Percentiles rank a stretch among this genome's conserved stretches.
Evolutionary conservation across 1,140 invertebrate species (phyloP).

Genomic region (Prorops nasuta): DNA sequence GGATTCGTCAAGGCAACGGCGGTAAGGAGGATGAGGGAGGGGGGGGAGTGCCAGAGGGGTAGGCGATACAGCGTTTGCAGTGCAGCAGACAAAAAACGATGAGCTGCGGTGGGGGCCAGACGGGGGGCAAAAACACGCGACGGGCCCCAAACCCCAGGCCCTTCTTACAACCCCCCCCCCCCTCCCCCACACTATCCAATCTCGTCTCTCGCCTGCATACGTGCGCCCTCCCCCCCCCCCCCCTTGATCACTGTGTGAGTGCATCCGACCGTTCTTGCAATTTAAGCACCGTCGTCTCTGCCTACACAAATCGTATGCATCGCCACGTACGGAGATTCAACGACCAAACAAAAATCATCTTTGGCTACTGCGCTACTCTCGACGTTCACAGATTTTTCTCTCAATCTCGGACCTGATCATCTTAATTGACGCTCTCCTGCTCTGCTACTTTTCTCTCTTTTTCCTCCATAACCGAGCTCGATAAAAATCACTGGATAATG

Average conservation of each 20-base stretch:
- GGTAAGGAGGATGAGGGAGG: background rate
- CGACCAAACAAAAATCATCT: too few relatives aligned
- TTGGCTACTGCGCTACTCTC: too few relatives aligned
- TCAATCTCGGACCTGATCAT: too few relatives aligned
- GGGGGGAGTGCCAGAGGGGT: background rate
- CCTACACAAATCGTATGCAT: too few relatives aligned
- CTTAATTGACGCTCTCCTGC: too few relatives aligned
- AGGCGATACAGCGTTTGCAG: conserved; percentile 26
- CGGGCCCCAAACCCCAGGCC: conserved; percentile 41
- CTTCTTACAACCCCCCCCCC: background rate
- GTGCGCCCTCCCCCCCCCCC: background rate
- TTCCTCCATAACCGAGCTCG: too few relatives aligned
- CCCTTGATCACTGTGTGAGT: background rate
- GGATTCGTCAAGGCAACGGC: too few relatives aligned
- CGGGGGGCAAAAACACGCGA: conserved; percentile 49
- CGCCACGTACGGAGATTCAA: too few relatives aligned
- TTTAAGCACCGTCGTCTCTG: too few relatives aligned
- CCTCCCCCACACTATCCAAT: background rate
- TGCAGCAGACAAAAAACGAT: conserved; percentile 49
- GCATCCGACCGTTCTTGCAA: background rate
- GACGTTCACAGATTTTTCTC: too few relatives aligned
- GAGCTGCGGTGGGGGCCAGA: conserved; percentile 45
- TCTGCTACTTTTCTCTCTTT: too few relatives aligned
- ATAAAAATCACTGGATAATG: too few relatives aligned
- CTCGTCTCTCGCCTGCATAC: background rate